A percentile compares a stretch with the other conserved stretches of the same genome.
Conservation (phyloP, 2,113 vertebrate genomes). For the Merops nubicus region DNA sequence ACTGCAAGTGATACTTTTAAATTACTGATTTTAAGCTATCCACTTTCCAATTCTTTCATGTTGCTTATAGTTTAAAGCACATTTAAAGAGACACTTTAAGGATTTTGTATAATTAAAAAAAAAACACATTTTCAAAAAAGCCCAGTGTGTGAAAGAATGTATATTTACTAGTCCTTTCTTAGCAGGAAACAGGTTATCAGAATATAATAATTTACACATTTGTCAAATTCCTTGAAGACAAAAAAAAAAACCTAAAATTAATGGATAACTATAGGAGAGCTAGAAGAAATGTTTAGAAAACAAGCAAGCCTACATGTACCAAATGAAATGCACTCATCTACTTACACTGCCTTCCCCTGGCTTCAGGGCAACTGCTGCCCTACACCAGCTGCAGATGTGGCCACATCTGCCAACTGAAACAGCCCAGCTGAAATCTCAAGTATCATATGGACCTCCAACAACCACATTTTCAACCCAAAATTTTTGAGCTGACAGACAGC, state of each 20-base stretch:
- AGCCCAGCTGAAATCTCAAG: neutral
- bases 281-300: neutral
- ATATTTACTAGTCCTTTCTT: neutral
- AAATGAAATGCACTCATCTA: neutral
- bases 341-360: neutral
- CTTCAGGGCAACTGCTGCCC: neutral
- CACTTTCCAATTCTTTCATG: neutral
- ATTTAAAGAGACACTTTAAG: neutral
- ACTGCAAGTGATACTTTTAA: neutral
- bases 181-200: neutral
- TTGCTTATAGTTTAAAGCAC: neutral
- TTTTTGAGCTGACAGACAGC: neutral
- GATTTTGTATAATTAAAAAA: neutral
- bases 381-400: neutral
- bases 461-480: neutral
- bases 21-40: neutral
- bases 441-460: neutral
- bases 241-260: neutral
- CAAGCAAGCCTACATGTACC: neutral
- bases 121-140: neutral
- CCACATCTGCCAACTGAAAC: accelerated
- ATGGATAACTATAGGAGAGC: neutral
- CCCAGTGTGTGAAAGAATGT: neutral
- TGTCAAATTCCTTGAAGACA: neutral
- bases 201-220: neutral